These are phyloP conservation scores for Sinocyclocheilus anshuiensis DNA, from an alignment of 2,113 vertebrate species.

Conservation along the genomic window DNA sequence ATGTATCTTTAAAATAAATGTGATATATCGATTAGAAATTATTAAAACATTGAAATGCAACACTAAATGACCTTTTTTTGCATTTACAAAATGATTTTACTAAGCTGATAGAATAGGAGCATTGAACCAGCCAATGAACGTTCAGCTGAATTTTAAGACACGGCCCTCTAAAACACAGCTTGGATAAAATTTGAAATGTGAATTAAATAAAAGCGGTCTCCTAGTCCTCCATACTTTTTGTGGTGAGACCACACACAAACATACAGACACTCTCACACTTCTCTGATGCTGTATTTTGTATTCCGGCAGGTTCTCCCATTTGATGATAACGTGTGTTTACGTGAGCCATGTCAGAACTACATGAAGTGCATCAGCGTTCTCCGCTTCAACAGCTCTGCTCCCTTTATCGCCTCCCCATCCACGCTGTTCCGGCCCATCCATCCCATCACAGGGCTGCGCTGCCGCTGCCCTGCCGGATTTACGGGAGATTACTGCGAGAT, in stretches of 20 bases:
- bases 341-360: conserved; percentile 98
- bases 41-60: too few species aligned
- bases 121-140: too few species aligned
- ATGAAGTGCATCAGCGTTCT: conserved; percentile 99
- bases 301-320: conserved; percentile 87
- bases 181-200: neutral
- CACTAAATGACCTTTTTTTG: too few species aligned
- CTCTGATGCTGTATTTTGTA: neutral
- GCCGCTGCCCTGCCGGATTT: conserved; percentile 94
- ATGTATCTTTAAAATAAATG: too few species aligned
- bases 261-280: conserved; percentile 28
- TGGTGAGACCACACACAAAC: conserved; percentile 36
- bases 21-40: too few species aligned
- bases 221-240: too few species aligned
- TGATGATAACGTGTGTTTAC: conserved; percentile 96
- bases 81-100: too few species aligned
- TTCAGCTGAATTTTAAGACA: too few species aligned
- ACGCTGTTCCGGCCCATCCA: conserved; percentile 97
- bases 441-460: conserved; percentile 91
- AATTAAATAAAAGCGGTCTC: too few species aligned
- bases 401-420: conserved; percentile 91
- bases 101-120: too few species aligned
- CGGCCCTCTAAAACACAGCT: neutral
- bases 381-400: conserved; percentile 94
- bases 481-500: conserved; percentile 97